phyloP scores from a whole-genome alignment of 2,797 vertebrate species.

The Craterocephalus amniculus region DNA sequence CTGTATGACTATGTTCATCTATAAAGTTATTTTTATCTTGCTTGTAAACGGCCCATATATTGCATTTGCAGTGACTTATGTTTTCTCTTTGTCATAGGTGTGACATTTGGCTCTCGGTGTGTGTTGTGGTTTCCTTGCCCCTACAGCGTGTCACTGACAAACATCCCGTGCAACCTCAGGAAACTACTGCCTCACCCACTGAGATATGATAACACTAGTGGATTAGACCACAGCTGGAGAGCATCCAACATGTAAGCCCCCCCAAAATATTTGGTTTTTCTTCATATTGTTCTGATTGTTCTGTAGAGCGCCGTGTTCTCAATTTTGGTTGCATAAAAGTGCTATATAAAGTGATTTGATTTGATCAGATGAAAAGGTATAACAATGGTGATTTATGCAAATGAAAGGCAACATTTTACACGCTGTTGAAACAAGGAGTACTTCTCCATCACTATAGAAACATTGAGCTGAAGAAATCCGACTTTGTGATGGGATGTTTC shows the following conservation, averaged over 20 bases:
- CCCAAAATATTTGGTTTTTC: neutral
- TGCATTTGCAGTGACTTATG: neutral
- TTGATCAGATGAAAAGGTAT: neutral
- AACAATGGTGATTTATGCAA: neutral
- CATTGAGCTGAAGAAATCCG: too few species aligned
- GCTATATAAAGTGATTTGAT: too few species aligned
- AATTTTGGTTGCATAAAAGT: too few species aligned
- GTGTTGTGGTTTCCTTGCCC: constrained; percentile 53
- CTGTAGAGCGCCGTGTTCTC: too few species aligned
- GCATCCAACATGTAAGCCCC: constrained; percentile 74
- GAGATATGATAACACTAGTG: constrained; percentile 62
- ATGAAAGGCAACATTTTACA: neutral
- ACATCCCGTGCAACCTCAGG: constrained; percentile 32
- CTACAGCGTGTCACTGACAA: constrained; percentile 21
- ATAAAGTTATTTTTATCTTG: neutral
- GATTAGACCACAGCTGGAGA: constrained; percentile 61
- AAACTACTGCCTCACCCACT: constrained; percentile 40
- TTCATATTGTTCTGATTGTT: neutral
- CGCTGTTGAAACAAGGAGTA: too few species aligned
- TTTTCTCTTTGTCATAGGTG: constrained; percentile 42
- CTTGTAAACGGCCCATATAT: neutral
- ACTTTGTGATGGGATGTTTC: too few species aligned
- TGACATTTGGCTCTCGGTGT: constrained; percentile 30
- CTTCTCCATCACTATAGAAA: too few species aligned
- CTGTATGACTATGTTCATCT: too few species aligned